Evolutionary conservation across 2,888 invertebrate species (phyloP), one percentile per base, ranked within the genome.

Genomic region (Clistopyga incitator): DNA sequence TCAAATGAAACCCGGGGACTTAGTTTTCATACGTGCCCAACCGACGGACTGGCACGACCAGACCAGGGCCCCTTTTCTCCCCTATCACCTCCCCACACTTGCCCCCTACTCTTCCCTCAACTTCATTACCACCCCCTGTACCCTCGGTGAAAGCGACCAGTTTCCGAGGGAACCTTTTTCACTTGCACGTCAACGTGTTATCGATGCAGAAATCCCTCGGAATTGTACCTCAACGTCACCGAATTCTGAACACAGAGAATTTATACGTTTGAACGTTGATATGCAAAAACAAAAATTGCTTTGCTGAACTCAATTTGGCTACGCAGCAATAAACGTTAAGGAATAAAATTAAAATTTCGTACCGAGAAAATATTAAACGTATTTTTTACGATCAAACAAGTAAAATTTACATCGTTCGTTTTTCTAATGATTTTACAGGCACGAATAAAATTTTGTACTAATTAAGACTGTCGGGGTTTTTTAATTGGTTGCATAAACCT

Each of bases 1-100:
- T 91, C 92, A 91, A 92, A 92, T 92, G 92, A 92, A 92, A 92
- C 92, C 90, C 86, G 89, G 86, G 84, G 92, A 92, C 92, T 92
- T 91, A 91, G 92, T 92, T 92, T 92, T 92, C 92, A 92, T 92
- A 92, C 91, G 91, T 90, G 91, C 84, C 88, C 87, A 86, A 83
- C 81, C 82, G 81, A 82, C 87, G 83, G 74, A 80, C 77, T 64
- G 74, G 78, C 74, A 56, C 64, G 56, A 71, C 82, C 87, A 85
- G 86, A 81, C 84, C 84, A 86, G 83, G 75, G 47, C 13, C 68
- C 18, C 79, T 52, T 56, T 56, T 52, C 68, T 70, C 29, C 50
- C 42, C 65, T 25, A 18, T 52, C 42, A 42, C 23, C 79, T 54
- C 65, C 23, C 47, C 74, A 67, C 78, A 78, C 75, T 45, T 82